A percentile compares a stretch with the other conserved stretches of the same genome.
phyloP scores from a whole-genome alignment of 2,113 vertebrate species.

The Xiphias gladius region DNA sequence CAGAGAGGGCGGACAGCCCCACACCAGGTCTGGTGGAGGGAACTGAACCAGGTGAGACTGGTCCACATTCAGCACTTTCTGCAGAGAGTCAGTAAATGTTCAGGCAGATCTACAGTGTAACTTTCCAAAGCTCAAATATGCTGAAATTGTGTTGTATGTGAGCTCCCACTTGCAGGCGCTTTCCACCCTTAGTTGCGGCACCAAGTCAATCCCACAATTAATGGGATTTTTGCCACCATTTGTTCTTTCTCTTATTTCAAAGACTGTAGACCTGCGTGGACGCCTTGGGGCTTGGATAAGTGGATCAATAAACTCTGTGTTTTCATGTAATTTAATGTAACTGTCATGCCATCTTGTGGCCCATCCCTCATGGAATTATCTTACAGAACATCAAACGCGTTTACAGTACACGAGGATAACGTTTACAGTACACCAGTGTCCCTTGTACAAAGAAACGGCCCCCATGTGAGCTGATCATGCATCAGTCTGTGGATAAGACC shows the following conservation, averaged over 20 bases:
- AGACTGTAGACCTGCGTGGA: background rate
- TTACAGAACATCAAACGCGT: background rate
- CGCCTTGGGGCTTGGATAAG: background rate
- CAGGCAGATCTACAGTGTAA: background rate
- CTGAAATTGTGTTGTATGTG: background rate
- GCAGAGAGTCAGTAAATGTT: background rate
- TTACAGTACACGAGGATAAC: constrained; percentile 9
- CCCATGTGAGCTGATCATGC: background rate
- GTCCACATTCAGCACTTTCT: background rate
- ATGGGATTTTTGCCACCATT: background rate
- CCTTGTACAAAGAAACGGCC: background rate
- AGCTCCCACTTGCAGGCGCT: background rate
- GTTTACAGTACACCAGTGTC: constrained; percentile 24
- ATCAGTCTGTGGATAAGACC: background rate
- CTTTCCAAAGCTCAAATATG: background rate
- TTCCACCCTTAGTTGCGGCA: background rate
- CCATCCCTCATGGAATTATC: background rate
- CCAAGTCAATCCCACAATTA: background rate
- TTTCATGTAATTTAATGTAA: background rate
- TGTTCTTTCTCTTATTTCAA: background rate
- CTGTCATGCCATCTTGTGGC: background rate
- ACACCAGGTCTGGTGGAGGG: constrained; percentile 93
- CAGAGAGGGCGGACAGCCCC: constrained; percentile 92
- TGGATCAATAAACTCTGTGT: background rate
- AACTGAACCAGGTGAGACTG: constrained; percentile 91